phyloP scores from a whole-genome alignment of 1,140 invertebrate genomes.

The Dendrolimus punctatus region DNA sequence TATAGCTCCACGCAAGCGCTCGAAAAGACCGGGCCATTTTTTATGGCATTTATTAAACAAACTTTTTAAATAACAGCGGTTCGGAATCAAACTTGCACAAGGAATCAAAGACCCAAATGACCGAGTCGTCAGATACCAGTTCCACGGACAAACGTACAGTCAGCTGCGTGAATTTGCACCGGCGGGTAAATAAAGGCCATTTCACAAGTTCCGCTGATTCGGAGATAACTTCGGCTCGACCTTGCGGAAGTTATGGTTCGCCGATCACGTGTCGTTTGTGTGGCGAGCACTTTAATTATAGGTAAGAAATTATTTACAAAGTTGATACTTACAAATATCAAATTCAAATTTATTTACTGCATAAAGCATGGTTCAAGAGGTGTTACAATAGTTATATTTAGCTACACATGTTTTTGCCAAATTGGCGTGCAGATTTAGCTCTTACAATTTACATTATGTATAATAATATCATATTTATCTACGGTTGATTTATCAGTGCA shows the following conservation, averaged over 20 bases:
- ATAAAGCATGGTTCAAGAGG: no score
- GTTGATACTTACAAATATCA: no score
- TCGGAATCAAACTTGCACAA: slow-evolving; percentile 26
- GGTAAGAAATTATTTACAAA: slow-evolving; percentile 22
- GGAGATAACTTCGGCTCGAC: slow-evolving; percentile 19
- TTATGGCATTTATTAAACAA: no score
- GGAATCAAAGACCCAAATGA: slow-evolving; percentile 17
- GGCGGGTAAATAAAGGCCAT: slow-evolving; percentile 7
- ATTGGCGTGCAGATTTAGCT: no score
- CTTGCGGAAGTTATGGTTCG: slow-evolving; percentile 2
- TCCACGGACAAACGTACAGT: slow-evolving; percentile 24
- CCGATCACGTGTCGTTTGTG: slow-evolving; percentile 36
- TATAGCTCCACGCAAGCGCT: no score
- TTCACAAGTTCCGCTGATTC: slow-evolving; percentile 20
- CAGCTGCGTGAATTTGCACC: slow-evolving; percentile 22
- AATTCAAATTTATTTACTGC: no score
- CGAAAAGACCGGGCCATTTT: no score
- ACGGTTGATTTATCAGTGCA: background rate
- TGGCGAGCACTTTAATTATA: slow-evolving; percentile 40
- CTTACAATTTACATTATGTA: no score
- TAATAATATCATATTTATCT: no score
- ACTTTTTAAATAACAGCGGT: slow-evolving; percentile 11
- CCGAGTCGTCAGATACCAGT: slow-evolving; percentile 12
- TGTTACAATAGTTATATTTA: no score
- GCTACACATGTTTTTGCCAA: no score